Evolutionary conservation across 1,140 invertebrate genomes (phyloP).

Genomic region (Marisa cornuarietis): DNA sequence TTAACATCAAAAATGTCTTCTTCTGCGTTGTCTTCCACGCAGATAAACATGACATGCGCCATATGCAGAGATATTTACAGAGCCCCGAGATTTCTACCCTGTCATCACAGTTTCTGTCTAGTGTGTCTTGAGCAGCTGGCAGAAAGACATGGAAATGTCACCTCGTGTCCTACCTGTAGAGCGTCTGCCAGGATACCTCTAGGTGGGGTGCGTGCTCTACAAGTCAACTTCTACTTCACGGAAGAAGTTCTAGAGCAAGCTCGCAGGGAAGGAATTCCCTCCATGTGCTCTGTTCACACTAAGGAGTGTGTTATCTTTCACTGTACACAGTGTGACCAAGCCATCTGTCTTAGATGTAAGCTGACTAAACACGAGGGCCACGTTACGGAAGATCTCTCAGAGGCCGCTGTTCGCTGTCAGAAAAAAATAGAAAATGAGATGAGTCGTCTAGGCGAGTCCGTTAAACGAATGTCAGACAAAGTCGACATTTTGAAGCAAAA

Average conservation of each 20-base stretch:
- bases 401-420: not conserved
- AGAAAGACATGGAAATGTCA: too few species aligned
- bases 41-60: not conserved
- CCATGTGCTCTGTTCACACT: not conserved
- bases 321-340: not conserved
- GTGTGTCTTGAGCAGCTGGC: not conserved
- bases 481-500: too few species aligned
- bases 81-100: not conserved
- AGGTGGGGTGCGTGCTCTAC: not conserved
- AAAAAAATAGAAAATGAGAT: not conserved
- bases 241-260: not conserved
- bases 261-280: not conserved
- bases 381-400: not conserved
- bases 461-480: too few species aligned
- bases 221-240: constrained; percentile 10
- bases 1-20: too few species aligned
- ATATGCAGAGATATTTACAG: not conserved
- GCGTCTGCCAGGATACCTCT: not conserved
- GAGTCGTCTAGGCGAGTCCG: too few species aligned
- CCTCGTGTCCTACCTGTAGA: not conserved
- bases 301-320: not conserved
- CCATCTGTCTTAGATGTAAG: constrained; percentile 10
- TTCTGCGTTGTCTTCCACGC: too few species aligned
- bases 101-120: not conserved
- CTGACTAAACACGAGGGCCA: not conserved